These are phyloP conservation scores for Centrocercus urophasianus DNA, from an alignment of 2,113 vertebrate genomes.

Conservation along the genomic window DNA sequence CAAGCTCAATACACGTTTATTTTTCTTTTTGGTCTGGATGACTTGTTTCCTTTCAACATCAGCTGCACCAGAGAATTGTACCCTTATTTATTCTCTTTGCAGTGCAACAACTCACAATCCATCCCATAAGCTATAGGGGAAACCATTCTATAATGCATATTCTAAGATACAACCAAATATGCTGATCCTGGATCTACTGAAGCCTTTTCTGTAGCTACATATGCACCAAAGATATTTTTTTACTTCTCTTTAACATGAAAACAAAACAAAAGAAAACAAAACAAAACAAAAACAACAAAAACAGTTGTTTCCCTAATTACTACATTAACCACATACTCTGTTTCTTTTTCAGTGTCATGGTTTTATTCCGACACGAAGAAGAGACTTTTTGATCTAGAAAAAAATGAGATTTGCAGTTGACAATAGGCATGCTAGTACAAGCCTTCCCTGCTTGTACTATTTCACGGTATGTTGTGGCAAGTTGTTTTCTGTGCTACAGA, in stretches of 20 bases:
- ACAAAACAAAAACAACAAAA: neutral
- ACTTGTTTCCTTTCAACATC: neutral
- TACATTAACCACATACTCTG: fast-evolving
- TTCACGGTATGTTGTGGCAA: neutral
- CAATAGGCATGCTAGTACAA: neutral
- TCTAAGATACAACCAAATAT: neutral
- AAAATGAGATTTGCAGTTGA: neutral
- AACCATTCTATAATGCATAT: fast-evolving
- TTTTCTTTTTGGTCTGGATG: neutral
- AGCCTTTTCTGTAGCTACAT: neutral
- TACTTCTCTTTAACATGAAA: neutral
- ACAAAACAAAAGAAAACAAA: neutral
- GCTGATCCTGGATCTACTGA: neutral
- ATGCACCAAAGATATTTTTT: neutral
- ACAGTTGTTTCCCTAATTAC: neutral
- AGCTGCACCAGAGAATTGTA: neutral
- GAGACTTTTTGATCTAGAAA: neutral
- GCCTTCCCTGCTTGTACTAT: neutral
- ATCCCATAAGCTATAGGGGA: neutral
- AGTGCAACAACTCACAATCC: neutral
- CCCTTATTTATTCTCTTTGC: neutral
- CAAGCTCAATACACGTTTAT: neutral
- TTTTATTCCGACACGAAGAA: neutral
- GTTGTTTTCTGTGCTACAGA: neutral
- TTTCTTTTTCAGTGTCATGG: neutral